Percentiles rank a stretch among this genome's conserved stretches.
Evolutionary conservation across 2,797 vertebrate species (phyloP).

Genomic region (Peromyscus attwateri): DNA sequence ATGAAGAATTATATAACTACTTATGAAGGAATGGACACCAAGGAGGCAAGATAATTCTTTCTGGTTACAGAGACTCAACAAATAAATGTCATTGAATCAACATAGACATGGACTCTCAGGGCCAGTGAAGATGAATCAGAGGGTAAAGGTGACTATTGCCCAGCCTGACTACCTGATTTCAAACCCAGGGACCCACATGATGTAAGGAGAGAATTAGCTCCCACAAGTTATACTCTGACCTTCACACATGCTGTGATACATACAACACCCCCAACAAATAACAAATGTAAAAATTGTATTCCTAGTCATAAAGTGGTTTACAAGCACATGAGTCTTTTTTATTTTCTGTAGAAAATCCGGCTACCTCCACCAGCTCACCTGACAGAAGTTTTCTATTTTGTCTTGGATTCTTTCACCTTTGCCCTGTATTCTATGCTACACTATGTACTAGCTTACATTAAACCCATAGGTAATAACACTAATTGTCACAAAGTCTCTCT

Average conservation of each 20-base stretch:
- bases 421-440: neutral
- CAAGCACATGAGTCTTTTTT: neutral
- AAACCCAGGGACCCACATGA: neutral
- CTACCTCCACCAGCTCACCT: neutral
- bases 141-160: neutral
- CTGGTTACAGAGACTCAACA: neutral
- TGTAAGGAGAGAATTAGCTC: neutral
- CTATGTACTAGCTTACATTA: neutral
- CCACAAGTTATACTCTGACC: neutral
- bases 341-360: neutral
- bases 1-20: neutral
- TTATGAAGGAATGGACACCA: conserved; percentile 9
- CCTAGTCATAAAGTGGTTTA: neutral
- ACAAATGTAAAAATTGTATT: neutral
- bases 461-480: neutral
- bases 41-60: neutral
- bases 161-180: neutral
- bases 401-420: conserved; percentile 4
- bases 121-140: neutral
- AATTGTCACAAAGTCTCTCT: neutral
- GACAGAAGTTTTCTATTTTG: conserved; percentile 1
- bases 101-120: neutral
- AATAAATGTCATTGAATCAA: neutral
- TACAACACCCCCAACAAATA: neutral
- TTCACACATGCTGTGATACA: neutral